Base-by-base conservation (phyloP, 2,797 vertebrate species). In the Philypnodon macrostomus region DNA sequence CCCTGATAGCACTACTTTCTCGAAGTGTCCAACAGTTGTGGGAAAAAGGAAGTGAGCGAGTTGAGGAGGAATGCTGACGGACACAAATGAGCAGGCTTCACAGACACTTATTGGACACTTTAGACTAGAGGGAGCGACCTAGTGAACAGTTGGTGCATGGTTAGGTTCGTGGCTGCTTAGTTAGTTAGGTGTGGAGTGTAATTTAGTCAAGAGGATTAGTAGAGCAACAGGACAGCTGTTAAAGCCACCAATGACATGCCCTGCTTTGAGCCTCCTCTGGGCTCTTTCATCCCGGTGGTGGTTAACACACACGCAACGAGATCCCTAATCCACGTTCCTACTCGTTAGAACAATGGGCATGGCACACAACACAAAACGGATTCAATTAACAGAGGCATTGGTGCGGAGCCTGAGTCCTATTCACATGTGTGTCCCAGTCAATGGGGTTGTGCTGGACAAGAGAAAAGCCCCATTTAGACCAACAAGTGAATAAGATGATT, bases 121-220 rank as follows among this genome's bases (percentile, higher is more conserved):
- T 2, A n/a, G 50, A 65, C 72, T 48, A 18, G 40, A 67, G 73
- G 67, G 51, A 67, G 78, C 68, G 12, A n/a, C 15, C 2, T 21
- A 4, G 15, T 54, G 60, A n/a, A 85, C 87, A 88, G 82, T 88
- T 88, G 87, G 82, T 35, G 64, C 52, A 67, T 80, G 79, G 81
- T 72, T 85, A 70, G 77, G 38, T 85, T 47, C 49, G 61, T 74
- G 77, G 82, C 68, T 77, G 80, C 84, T 84, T 85, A 80, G 82
- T 84, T 85, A 80, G 82, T 84, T 87, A 85, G 86, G 82, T 87
- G 84, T 79, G 84, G 78, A 84, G 82, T 84, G 85, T 87, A 89
- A 88, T 88, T 88, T 85, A 85, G 86, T 85, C 80, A 81, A 83
- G 79, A 82, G 87, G 85, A 88, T 87, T 85, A 88, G 81, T 69